Evolutionary conservation across 2,797 vertebrate species (phyloP), one percentile per base, ranked within the genome.

Genomic region (Alectoris magna): DNA sequence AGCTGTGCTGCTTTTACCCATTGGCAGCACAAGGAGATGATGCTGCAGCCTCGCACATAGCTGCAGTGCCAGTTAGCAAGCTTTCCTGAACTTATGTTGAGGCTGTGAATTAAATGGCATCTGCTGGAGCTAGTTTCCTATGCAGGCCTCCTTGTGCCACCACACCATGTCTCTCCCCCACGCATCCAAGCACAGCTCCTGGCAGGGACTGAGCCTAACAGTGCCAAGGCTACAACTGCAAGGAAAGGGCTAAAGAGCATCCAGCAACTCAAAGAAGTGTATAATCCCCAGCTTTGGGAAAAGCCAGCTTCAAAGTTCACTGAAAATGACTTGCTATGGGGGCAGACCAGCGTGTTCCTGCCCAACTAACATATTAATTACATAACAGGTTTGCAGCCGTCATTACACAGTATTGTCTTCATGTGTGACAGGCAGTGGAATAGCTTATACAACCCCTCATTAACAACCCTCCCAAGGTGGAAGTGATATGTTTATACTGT

Each of bases 401-500:
- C 27, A 14, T 21, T 22, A 23, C 39, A 14, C 76, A 46, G 88
- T 86, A 85, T 84, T 94, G 79, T 31, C 87, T 44, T 27, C 26
- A 15, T 31, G 84, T 46, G 86, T 70, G 89, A 77, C 85, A 73
- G 92, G 82, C 75, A 15, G 72, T 27, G 15, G 77, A 80, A 85
- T 58, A 59, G 97, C 94, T 75, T 92, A 90, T 51, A 85, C 74
- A 59, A 81, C 95, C 96, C 94, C 90, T 95, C 96, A 91, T 94
- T 84, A 96, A 31, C 71, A 29, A 88, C 17, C 84, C 89, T 91
- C 88, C 94, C 90, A 44, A 77, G 94, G 95, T 84, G 94, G 96
- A 94, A 96, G 96, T 59, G 80, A 87, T 60, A 29, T 76, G 89
- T 94, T 91, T 92, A 97, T 38, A 31, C 94, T 21, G 87, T 87